Conservation (phyloP, 2,113 vertebrate genomes). For the Lepidothrix coronata region DNA sequence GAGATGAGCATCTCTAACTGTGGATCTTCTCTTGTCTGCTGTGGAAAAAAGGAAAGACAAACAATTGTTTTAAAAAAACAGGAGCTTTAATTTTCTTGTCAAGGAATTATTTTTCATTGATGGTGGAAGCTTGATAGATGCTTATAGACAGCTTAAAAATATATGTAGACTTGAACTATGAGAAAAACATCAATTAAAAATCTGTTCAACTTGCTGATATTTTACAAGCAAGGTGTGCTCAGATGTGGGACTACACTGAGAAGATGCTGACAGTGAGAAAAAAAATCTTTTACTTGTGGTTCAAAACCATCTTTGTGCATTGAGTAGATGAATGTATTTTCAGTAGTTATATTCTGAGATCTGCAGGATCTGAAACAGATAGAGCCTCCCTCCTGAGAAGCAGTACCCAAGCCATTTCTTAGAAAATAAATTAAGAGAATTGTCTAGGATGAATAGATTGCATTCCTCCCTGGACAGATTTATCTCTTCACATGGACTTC, state of each 20-base stretch:
- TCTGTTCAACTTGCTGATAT: neutral
- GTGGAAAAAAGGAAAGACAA: neutral
- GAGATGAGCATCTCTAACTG: neutral
- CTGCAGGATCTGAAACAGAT: neutral
- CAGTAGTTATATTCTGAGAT: neutral
- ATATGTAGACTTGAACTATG: neutral
- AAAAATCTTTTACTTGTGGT: neutral
- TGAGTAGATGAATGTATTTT: neutral
- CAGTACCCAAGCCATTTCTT: neutral
- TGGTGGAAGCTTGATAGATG: neutral
- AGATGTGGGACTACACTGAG: neutral
- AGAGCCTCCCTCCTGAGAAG: neutral
- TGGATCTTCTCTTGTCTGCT: neutral
- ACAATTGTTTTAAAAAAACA: neutral
- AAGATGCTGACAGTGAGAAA: neutral
- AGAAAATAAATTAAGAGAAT: constrained; percentile 9
- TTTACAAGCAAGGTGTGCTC: neutral
- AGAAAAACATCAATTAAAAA: neutral
- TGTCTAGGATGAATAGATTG: neutral
- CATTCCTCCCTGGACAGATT: constrained; percentile 30
- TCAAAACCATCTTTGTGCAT: neutral
- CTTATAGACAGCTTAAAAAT: neutral
- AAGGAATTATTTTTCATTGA: neutral
- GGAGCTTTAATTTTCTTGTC: neutral
- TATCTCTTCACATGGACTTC: constrained; percentile 14